A percentile compares a stretch with the other conserved stretches of the same genome.
phyloP scores from a whole-genome alignment of 2,113 vertebrate species.

The Hoplias malabaricus region DNA sequence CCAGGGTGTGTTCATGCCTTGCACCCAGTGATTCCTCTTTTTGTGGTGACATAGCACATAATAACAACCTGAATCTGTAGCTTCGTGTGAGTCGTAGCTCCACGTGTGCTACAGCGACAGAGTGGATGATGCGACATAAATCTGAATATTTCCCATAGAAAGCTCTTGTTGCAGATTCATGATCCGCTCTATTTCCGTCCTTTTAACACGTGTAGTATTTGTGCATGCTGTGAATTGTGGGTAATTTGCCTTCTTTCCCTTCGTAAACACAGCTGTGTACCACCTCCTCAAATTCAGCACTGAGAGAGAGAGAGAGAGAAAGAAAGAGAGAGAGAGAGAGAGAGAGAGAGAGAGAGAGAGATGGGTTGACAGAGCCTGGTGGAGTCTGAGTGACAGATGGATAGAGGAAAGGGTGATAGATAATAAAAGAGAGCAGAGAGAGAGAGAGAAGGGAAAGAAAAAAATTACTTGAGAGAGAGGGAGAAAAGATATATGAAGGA shows the following conservation, averaged over 20 bases:
- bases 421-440: neutral
- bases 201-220: slow-evolving; percentile 1
- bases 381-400: neutral
- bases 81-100: no score
- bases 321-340: neutral
- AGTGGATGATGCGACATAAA: no score
- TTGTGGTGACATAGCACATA: no score
- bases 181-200: neutral
- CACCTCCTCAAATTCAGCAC: neutral
- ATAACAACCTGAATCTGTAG: no score
- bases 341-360: neutral
- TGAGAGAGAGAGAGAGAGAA: neutral
- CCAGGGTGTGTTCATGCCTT: no score
- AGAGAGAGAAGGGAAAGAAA: neutral
- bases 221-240: slow-evolving; percentile 6
- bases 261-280: slow-evolving; percentile 23
- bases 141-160: neutral
- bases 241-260: slow-evolving; percentile 33
- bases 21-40: no score
- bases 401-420: neutral
- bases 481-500: neutral
- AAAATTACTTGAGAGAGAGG: neutral
- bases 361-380: neutral
- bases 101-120: no score
- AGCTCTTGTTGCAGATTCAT: neutral